These are phyloP conservation scores for Acrocephalus arundinaceus DNA, from an alignment of 2,113 vertebrate genomes.

Conservation along the genomic window DNA sequence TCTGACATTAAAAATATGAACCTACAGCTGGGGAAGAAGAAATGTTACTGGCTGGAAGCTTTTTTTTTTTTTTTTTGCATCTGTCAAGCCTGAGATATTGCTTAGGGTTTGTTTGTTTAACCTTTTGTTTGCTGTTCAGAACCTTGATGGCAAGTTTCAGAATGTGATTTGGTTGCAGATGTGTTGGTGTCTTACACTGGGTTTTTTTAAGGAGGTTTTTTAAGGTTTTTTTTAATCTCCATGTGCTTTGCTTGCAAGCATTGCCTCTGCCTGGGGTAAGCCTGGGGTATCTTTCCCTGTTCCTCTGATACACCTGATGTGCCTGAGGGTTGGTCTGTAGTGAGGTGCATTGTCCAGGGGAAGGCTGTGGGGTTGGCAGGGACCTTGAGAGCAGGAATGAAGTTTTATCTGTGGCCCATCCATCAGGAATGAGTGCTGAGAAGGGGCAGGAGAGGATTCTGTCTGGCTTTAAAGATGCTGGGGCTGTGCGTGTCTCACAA, in stretches of 20 bases:
- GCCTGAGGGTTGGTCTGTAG: not conserved
- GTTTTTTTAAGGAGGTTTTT: not conserved
- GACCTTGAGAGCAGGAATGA: not conserved
- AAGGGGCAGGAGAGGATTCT: not conserved
- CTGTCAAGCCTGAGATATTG: slow-evolving; percentile 46
- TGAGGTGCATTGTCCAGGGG: rapidly evolving
- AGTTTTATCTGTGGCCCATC: not conserved
- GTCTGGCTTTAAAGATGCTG: not conserved
- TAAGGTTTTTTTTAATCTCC: too few relatives aligned
- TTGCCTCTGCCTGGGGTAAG: not conserved
- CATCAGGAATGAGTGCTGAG: not conserved
- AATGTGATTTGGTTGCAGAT: slow-evolving; percentile 11
- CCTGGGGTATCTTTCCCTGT: not conserved
- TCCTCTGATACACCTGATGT: not conserved
- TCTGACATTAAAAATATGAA: slow-evolving; percentile 51
- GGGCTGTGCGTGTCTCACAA: not conserved
- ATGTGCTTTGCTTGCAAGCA: not conserved
- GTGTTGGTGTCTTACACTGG: not conserved
- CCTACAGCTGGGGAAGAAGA: slow-evolving; percentile 44
- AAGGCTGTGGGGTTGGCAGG: not conserved
- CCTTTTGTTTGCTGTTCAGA: slow-evolving; percentile 61
- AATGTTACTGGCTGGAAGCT: slow-evolving; percentile 16
- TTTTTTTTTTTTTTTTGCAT: not conserved
- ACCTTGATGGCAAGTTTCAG: slow-evolving; percentile 20
- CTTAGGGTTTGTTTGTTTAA: slow-evolving; percentile 50